A percentile compares a stretch with the other conserved stretches of the same genome.
phyloP scores from a whole-genome alignment of 2,797 vertebrate genomes.

The Poecilia wingei region DNA sequence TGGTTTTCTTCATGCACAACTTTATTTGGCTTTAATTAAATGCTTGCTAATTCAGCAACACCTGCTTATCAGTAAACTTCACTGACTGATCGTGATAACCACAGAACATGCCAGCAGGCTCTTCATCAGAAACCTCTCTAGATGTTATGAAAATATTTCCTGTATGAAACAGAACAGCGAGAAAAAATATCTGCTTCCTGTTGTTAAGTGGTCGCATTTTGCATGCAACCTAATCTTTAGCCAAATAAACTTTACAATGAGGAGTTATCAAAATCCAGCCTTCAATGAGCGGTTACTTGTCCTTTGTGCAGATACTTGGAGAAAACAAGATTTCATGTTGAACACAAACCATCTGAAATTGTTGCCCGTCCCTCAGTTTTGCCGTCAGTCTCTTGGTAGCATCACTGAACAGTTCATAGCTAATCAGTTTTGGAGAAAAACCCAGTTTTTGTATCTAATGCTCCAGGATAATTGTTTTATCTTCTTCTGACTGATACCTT shows the following conservation, averaged over 20 bases:
- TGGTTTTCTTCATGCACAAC: not conserved
- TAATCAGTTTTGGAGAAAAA: not conserved
- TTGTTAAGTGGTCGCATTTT: not conserved
- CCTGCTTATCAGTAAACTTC: not conserved
- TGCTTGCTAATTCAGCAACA: not conserved
- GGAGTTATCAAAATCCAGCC: not conserved
- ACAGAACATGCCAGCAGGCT: not conserved
- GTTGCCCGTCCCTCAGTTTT: too few relatives aligned
- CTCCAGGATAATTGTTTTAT: not conserved
- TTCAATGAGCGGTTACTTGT: not conserved
- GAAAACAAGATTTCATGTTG: too few relatives aligned
- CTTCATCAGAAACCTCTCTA: not conserved
- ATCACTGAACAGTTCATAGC: not conserved
- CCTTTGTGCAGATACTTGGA: too few relatives aligned
- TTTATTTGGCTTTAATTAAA: not conserved
- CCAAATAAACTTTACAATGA: not conserved
- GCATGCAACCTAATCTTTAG: not conserved
- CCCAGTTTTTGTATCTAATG: not conserved
- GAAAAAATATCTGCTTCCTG: not conserved
- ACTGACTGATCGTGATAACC: not conserved
- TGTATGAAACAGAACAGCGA: not conserved
- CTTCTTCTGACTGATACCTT: not conserved
- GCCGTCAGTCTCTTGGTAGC: not conserved
- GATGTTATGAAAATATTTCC: not conserved
- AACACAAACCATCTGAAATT: not conserved